Evolutionary conservation across 2,797 vertebrate genomes (phyloP).

Genomic region (Acanthopagrus latus): DNA sequence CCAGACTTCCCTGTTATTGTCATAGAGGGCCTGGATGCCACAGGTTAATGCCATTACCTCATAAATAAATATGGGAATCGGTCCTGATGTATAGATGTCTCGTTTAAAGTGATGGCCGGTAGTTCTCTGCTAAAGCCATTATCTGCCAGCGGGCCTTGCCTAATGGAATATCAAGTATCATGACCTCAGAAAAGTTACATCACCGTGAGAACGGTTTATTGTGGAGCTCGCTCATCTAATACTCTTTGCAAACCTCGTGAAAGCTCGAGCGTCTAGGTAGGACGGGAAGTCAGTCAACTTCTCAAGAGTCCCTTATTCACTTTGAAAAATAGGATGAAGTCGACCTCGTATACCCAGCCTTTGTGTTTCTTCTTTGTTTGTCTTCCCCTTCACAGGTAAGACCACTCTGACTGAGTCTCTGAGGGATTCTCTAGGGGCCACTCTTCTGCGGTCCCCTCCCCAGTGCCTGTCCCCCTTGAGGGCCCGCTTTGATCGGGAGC

Average conservation of each 20-base stretch:
- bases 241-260: constrained; percentile 42
- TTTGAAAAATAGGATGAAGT: constrained; percentile 1
- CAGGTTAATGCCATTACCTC: constrained; percentile 87
- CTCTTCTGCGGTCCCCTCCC: constrained; percentile 90
- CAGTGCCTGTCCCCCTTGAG: constrained; percentile 89
- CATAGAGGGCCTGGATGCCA: constrained; percentile 95
- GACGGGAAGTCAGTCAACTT: constrained; percentile 19
- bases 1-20: constrained; percentile 89
- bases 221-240: constrained; percentile 53
- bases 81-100: constrained; percentile 73
- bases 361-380: constrained; percentile 20
- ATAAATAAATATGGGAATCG: constrained; percentile 64
- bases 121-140: constrained; percentile 71
- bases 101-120: constrained; percentile 56
- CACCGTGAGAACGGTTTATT: constrained; percentile 65
- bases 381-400: constrained; percentile 86
- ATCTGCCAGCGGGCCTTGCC: constrained; percentile 58
- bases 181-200: constrained; percentile 76
- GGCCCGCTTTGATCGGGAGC: constrained; percentile 89
- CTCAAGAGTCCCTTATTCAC: constrained; percentile 19
- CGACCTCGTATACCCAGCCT: neutral
- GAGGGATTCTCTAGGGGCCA: constrained; percentile 83
- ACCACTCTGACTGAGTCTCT: constrained; percentile 91
- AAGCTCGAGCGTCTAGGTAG: constrained; percentile 11
- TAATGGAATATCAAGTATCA: constrained; percentile 76